Evolutionary conservation across 2,797 vertebrate species (phyloP), one percentile per base, ranked within the genome.

Genomic region (Mus minutoides): DNA sequence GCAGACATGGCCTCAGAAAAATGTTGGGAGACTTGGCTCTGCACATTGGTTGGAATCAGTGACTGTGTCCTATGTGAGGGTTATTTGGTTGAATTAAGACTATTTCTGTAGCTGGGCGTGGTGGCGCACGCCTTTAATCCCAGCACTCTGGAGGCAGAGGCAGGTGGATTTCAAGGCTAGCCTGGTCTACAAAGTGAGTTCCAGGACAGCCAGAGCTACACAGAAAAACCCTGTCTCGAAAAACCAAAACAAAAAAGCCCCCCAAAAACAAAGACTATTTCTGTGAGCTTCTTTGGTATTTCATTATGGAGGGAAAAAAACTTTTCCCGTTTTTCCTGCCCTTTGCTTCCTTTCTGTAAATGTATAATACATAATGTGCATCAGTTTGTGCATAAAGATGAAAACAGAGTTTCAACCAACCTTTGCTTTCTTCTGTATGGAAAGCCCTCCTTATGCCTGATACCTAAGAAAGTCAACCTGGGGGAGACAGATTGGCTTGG

Each of bases 271-370:
- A 24, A 11, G 62, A 60, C 69, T 73, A 22, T 86, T 60, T 88
- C 49, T 79, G 0, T 71, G 64, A 88, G 56, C 54, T 93, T 91
- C 64, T 29, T 49, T 87, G 19, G 14, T 78, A 76, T 52, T 92
- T 91, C 3, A 6, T 87, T 90, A 7, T 40, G 2, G 71, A 46
- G 29, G 12, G 12, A 89, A 88, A 91, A 88, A 80, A 54, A 21
- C 77, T 88, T 85, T 2, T 67, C 4, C 93, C n/a, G 29, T 12
- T 78, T 95, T 89, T 84, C 71, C 52, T 75, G 12, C 54, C 46
- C 54, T 90, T 93, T 78, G 69, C 43, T 90, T 58, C 7, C 91
- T 92, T 14, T 89, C 67, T 21, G 86, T 82, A 89, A 94, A 96
- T 96, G 85, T 40, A 2, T 73, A 67, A 3, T 92, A 22, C 9